These are phyloP conservation scores for Drosophila meridiana DNA, from an alignment of 2,888 invertebrate genomes.

Conservation along the genomic window DNA sequence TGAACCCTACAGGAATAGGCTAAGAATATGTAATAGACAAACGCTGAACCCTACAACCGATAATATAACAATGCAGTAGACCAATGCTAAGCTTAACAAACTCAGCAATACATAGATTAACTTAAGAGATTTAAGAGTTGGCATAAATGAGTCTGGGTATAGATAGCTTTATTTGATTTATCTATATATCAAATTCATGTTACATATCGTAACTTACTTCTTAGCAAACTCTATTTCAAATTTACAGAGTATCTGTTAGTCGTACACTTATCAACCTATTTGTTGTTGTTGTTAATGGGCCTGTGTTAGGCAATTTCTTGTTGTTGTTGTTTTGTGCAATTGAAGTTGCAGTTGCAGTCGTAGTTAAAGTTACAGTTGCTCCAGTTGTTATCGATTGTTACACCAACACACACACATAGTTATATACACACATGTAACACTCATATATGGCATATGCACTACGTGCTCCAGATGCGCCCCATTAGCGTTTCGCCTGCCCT, in stretches of 20 bases:
- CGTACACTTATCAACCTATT: neutral
- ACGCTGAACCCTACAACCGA: no score
- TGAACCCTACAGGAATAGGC: no score
- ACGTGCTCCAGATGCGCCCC: constrained; percentile 59
- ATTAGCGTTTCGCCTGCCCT: constrained; percentile 49
- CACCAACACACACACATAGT: constrained; percentile 11
- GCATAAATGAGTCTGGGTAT: no score
- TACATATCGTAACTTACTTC: no score
- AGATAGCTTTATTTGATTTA: no score
- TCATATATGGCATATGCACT: constrained; percentile 18
- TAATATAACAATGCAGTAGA: no score
- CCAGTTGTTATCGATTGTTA: constrained; percentile 60
- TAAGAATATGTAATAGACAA: no score
- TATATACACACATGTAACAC: neutral
- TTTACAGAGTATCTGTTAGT: constrained; percentile 17
- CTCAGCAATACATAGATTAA: no score
- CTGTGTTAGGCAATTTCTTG: constrained; percentile 46
- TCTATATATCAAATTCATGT: no score
- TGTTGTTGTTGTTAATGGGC: constrained; percentile 56
- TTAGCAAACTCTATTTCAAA: neutral
- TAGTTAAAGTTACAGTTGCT: constrained; percentile 15
- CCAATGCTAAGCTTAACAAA: no score
- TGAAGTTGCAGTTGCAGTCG: constrained; percentile 15
- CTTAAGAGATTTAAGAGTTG: no score
- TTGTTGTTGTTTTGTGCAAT: constrained; percentile 35